Base-by-base conservation (phyloP, 2,113 vertebrate species). In the Vidua macroura region DNA sequence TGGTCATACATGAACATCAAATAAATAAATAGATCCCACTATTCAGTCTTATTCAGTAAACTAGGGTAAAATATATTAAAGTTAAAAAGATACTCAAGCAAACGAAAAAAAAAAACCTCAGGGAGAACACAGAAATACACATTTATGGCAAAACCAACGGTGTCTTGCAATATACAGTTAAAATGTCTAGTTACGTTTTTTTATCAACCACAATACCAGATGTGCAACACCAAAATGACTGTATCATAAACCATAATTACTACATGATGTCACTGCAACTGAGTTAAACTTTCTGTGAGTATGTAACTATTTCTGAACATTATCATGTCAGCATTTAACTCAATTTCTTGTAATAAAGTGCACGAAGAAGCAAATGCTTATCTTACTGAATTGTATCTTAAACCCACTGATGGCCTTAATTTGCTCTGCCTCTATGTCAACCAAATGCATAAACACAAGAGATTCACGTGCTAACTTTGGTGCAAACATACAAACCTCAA, bases 401-500 rank as follows among this genome's bases (percentile, higher is more conserved):
- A 59, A 15, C 10, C 12, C 60, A 27, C 31, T 8, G 20, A 70
- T 49, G 52, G n/a, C 15, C 27, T 85, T 22, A 41, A 4, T 72
- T 76, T 33, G 28, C 5, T 56, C 66, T 79, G 21, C 53, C 21
- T 80, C 30, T 49, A 8, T 14, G 30, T 23, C 68, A 80, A 18
- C 22, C 11, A 85, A 85, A 73, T 4, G 10, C 67, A 77, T 23
- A 52, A 82, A 70, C 15, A 52, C 31, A 80, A 83, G 31, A 67
- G 23, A 86, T 25, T 52, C 21, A 51, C 8, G 6, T 4, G 53
- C 12, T 37, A 67, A 60, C 28, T 72, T 46, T 27, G 21, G 23
- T 81, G 51, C 25, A 48, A 84, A 70, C 83, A 64, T 43, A 97
- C 97, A 90, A 89, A 99, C 99, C 99, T 98, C 86, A 99, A 97